These are phyloP conservation scores for Triplophysa bombifrons DNA, from an alignment of 2,797 vertebrate species.

Conservation along the genomic window DNA sequence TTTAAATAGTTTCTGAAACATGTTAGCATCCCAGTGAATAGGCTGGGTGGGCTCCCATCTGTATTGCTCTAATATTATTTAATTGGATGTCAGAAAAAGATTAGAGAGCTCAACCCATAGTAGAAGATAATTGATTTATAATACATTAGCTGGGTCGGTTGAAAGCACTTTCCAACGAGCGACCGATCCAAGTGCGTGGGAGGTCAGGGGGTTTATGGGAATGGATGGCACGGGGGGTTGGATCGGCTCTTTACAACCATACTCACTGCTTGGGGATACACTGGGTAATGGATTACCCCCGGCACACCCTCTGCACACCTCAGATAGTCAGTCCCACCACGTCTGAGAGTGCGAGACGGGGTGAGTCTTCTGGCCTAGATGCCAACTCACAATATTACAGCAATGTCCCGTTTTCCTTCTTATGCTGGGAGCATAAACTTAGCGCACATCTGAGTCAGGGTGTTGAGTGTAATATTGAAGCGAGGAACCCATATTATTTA, in stretches of 20 bases:
- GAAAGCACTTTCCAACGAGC: slow-evolving; percentile 42
- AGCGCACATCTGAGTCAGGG: slow-evolving; percentile 43
- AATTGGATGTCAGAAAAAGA: slow-evolving; percentile 66
- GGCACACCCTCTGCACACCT: slow-evolving; percentile 9
- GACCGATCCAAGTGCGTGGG: slow-evolving; percentile 17
- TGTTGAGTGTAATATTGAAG: slow-evolving; percentile 43
- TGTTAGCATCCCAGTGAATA: slow-evolving; percentile 53
- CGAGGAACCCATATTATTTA: slow-evolving; percentile 55
- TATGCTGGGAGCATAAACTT: slow-evolving; percentile 27
- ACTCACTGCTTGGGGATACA: neutral
- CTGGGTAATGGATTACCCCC: slow-evolving; percentile 5
- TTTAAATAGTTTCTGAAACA: slow-evolving; percentile 48
- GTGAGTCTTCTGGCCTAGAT: slow-evolving; percentile 28
- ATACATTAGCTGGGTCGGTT: slow-evolving; percentile 59
- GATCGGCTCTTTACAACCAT: slow-evolving; percentile 4
- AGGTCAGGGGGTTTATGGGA: slow-evolving; percentile 44
- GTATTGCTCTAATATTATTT: slow-evolving; percentile 61
- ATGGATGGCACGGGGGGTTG: slow-evolving; percentile 15
- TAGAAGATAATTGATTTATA: slow-evolving; percentile 72
- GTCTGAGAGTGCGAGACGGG: slow-evolving; percentile 33
- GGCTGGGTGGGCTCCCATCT: slow-evolving; percentile 55
- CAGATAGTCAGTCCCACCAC: slow-evolving; percentile 16
- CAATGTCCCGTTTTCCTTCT: slow-evolving; percentile 15
- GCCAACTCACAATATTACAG: slow-evolving; percentile 32
- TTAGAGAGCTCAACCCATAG: slow-evolving; percentile 65